These are phyloP conservation scores for Oncopeltus fasciatus DNA, from an alignment of 1,140 invertebrate species.

Conservation along the genomic window DNA sequence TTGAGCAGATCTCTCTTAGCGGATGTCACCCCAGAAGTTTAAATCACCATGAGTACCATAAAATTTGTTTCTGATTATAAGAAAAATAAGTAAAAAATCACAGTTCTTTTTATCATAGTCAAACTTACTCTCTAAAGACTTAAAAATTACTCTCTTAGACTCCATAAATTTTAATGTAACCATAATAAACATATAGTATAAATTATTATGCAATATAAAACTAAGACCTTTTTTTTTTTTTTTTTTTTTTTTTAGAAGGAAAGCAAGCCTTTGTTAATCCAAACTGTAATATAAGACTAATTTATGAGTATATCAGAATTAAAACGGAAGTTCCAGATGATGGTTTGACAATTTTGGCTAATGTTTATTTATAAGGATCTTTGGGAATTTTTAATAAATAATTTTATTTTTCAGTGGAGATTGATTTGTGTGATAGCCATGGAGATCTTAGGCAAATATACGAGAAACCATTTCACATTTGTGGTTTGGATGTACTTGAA, in stretches of 20 bases:
- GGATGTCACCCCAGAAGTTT: too few relatives aligned
- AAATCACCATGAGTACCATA: too few relatives aligned
- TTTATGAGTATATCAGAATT: background rate
- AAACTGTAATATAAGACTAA: conserved; percentile 2
- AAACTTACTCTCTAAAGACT: too few relatives aligned
- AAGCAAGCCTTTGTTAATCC: background rate
- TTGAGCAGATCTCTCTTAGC: too few relatives aligned
- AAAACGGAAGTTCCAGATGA: background rate
- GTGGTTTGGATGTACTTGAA: background rate
- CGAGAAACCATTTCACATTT: background rate
- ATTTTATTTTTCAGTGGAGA: background rate
- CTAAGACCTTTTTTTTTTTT: too few relatives aligned
- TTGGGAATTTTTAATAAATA: background rate
- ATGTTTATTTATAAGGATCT: background rate
- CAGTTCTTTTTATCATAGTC: too few relatives aligned
- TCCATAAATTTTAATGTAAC: too few relatives aligned
- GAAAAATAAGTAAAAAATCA: too few relatives aligned
- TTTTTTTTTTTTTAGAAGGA: background rate
- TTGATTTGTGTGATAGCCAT: background rate
- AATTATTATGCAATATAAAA: background rate
- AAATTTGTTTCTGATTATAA: too few relatives aligned
- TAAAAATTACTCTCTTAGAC: too few relatives aligned
- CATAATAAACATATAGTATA: too few relatives aligned
- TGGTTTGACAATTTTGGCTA: background rate
- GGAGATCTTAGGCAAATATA: background rate